Percentiles rank a stretch among this genome's conserved stretches.
phyloP scores from a whole-genome alignment of 2,113 vertebrate species.

The Petaurus breviceps region DNA sequence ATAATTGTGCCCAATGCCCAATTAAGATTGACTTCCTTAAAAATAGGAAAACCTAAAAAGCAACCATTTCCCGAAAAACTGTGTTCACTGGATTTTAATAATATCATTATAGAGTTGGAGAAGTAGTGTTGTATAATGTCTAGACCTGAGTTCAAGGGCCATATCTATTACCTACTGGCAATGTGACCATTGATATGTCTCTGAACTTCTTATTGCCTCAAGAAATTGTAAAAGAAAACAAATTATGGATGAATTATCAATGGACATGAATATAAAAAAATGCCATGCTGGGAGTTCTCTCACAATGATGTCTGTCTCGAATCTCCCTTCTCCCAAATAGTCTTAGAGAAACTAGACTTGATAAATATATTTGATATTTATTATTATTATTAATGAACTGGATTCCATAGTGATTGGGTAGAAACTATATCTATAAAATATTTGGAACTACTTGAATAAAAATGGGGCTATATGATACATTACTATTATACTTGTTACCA shows the following conservation, averaged over 20 bases:
- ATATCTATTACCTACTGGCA: not conserved
- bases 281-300: not conserved
- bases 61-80: not conserved
- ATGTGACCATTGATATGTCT: not conserved
- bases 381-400: not conserved
- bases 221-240: not conserved
- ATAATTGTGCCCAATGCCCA: not conserved
- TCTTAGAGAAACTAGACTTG: not conserved
- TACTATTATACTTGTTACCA: not conserved
- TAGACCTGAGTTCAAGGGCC: not conserved
- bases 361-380: no score
- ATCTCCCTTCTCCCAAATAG: not conserved
- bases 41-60: slow-evolving; percentile 12
- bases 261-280: not conserved
- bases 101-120: not conserved
- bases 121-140: not conserved
- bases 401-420: not conserved
- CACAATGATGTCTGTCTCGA: not conserved
- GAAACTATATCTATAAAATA: not conserved
- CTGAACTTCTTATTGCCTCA: not conserved
- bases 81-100: not conserved
- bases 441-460: not conserved
- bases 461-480: not conserved
- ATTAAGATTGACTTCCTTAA: not conserved
- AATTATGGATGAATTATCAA: not conserved